phyloP scores from a whole-genome alignment of 2,797 vertebrate genomes.

The Thripadectes ignobilis region DNA sequence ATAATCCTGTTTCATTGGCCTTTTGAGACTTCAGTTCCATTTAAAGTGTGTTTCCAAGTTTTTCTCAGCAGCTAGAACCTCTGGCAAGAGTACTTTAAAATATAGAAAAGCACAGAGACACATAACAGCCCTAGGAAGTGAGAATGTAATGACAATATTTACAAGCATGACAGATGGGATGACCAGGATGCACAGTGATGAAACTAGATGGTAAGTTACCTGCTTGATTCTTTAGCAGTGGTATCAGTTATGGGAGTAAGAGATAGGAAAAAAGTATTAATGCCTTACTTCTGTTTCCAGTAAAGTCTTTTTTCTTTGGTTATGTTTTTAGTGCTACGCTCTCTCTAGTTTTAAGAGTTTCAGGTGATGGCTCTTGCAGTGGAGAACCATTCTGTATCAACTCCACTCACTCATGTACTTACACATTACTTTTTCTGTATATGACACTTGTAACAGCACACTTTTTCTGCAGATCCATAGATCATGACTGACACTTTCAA shows the following conservation, averaged over 20 bases:
- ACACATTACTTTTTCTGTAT: background rate
- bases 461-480: background rate
- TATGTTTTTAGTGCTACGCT: background rate
- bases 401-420: background rate
- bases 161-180: background rate
- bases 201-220: background rate
- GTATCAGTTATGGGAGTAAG: background rate
- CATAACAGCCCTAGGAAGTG: background rate
- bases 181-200: background rate
- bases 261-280: background rate
- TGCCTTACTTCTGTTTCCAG: background rate
- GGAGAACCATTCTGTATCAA: background rate
- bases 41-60: background rate
- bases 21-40: background rate
- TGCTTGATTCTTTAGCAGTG: background rate
- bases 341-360: background rate
- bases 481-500: background rate
- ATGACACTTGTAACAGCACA: background rate
- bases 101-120: background rate
- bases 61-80: background rate
- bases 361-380: background rate
- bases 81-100: background rate
- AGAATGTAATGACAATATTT: background rate
- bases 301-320: background rate
- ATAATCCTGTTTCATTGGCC: background rate